phyloP scores from a whole-genome alignment of 2,113 vertebrate species.

The Trochalopteron elliotii region DNA sequence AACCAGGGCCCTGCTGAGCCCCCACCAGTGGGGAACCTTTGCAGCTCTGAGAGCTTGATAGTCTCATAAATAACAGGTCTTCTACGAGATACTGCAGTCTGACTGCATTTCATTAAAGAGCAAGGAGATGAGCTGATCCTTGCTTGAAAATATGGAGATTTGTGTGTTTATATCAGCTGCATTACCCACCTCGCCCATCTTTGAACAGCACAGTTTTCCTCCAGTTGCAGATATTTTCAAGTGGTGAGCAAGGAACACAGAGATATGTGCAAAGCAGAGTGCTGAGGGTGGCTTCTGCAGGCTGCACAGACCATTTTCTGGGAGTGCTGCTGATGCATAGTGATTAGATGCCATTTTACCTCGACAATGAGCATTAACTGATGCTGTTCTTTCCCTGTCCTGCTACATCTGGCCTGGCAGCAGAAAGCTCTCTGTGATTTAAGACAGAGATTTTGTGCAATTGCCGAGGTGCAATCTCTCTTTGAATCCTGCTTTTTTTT shows the following conservation, averaged over 20 bases:
- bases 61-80: not conserved
- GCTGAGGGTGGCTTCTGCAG: not conserved
- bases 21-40: not conserved
- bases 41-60: not conserved
- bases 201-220: not conserved
- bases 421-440: not conserved
- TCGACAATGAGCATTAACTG: rapidly evolving
- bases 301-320: not conserved
- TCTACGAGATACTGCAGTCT: not conserved
- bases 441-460: not conserved
- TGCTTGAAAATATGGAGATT: not conserved
- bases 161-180: not conserved
- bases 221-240: not conserved
- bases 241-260: rapidly evolving
- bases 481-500: not conserved
- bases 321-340: not conserved
- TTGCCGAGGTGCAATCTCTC: not conserved
- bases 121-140: not conserved
- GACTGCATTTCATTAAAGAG: not conserved
- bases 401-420: not conserved
- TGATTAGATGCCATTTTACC: constrained; percentile 16
- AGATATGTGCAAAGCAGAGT: not conserved
- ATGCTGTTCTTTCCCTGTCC: not conserved
- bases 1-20: constrained; percentile 21
- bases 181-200: not conserved